Conservation (phyloP, 2,888 invertebrate genomes). For the Odontocerum albicorne region DNA sequence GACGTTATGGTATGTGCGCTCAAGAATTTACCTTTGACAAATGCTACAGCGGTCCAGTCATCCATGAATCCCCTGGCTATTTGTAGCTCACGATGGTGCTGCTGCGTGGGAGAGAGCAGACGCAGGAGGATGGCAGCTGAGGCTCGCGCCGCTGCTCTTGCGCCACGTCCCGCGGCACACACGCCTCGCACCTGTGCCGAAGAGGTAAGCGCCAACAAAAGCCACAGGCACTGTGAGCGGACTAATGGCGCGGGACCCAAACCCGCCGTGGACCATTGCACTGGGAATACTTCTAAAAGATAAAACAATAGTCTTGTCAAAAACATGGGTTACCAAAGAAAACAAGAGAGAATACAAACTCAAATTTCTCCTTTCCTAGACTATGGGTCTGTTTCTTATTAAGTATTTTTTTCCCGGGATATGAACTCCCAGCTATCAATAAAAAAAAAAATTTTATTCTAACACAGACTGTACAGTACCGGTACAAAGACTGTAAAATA, state of each 20-base stretch:
- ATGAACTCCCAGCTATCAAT: too few species aligned
- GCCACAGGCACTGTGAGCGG: constrained; percentile 20
- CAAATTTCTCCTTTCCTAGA: too few species aligned
- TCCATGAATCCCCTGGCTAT: constrained; percentile 31
- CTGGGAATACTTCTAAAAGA: not conserved
- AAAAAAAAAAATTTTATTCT: too few species aligned
- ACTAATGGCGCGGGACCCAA: constrained; percentile 13
- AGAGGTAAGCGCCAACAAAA: constrained; percentile 17
- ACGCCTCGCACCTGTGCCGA: not conserved
- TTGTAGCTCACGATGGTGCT: constrained; percentile 32
- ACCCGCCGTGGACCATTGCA: not conserved
- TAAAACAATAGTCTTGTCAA: not conserved
- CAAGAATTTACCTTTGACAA: constrained; percentile 29
- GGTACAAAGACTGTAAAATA: too few species aligned
- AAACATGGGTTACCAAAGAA: too few species aligned
- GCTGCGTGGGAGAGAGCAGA: constrained; percentile 41
- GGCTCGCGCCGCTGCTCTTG: constrained; percentile 47
- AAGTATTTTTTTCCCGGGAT: too few species aligned
- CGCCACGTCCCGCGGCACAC: too few species aligned
- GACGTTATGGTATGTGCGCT: too few species aligned
- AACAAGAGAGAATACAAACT: too few species aligned
- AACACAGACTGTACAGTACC: too few species aligned
- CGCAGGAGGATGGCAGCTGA: constrained; percentile 51
- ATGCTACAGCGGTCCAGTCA: constrained; percentile 34
- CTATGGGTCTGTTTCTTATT: too few species aligned